Percentiles rank a stretch among this genome's conserved stretches.
These are phyloP conservation scores for Plagodis pulveraria DNA, from an alignment of 2,888 invertebrate genomes.

Conservation along the genomic window DNA sequence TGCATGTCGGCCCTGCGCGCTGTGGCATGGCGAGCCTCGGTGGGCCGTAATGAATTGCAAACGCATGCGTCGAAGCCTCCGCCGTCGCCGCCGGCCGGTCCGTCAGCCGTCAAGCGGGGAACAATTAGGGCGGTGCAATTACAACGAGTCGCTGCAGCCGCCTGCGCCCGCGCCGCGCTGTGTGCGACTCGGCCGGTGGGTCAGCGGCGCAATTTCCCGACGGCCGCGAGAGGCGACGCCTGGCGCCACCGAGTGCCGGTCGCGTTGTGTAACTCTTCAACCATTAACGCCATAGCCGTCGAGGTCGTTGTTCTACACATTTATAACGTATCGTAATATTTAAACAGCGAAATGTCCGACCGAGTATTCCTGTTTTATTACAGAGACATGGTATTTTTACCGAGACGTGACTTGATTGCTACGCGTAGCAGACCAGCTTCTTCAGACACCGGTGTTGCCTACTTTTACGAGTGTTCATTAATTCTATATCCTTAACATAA, in stretches of 20 bases:
- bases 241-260: slow-evolving; percentile 66
- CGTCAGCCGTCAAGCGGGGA: slow-evolving; percentile 61
- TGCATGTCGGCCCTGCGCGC: slow-evolving; percentile 60
- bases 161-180: slow-evolving; percentile 6
- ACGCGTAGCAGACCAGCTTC: neutral
- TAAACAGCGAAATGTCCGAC: slow-evolving; percentile 45
- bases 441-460: neutral
- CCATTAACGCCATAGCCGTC: slow-evolving; percentile 64
- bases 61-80: slow-evolving; percentile 55
- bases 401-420: neutral
- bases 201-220: slow-evolving; percentile 79
- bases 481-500: too few relatives aligned
- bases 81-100: slow-evolving; percentile 47
- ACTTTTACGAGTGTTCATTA: neutral
- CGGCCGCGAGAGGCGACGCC: slow-evolving; percentile 53
- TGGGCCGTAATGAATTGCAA: slow-evolving; percentile 71
- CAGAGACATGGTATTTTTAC: slow-evolving; percentile 16
- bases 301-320: slow-evolving; percentile 78
- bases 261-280: slow-evolving; percentile 75
- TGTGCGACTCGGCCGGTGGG: slow-evolving; percentile 73
- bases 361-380: slow-evolving; percentile 43
- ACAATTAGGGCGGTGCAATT: slow-evolving; percentile 82
- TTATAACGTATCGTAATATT: slow-evolving; percentile 50
- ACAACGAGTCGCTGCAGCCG: slow-evolving; percentile 62
- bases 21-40: slow-evolving; percentile 33